These are phyloP conservation scores for Podargus strigoides DNA, from an alignment of 2,797 vertebrate species.

Conservation along the genomic window DNA sequence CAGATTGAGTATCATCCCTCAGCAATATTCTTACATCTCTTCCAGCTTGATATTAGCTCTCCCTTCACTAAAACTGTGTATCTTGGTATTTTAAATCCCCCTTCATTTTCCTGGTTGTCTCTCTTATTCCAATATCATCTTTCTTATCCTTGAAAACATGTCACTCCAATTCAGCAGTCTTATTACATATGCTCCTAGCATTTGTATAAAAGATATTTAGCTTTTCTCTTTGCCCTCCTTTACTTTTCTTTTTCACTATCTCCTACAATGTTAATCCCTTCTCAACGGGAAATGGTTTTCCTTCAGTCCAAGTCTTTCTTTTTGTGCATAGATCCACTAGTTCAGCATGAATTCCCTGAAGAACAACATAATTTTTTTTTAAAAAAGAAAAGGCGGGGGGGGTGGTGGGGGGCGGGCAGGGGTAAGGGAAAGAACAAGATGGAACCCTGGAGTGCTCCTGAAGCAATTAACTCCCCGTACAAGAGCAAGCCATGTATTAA, in stretches of 20 bases:
- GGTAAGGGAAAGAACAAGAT: background rate
- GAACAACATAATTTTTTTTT: background rate
- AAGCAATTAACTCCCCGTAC: conserved; percentile 18
- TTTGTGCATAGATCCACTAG: conserved; percentile 11
- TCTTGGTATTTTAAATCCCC: conserved; percentile 68
- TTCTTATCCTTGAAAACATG: conserved; percentile 66
- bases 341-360: conserved; percentile 42
- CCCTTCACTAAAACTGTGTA: conserved; percentile 50
- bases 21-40: conserved; percentile 60
- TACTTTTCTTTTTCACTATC: conserved; percentile 66
- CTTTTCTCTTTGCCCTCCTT: conserved; percentile 67
- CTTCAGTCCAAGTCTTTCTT: conserved; percentile 53
- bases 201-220: conserved; percentile 70
- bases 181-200: conserved; percentile 63
- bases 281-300: conserved; percentile 64
- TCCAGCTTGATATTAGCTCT: conserved; percentile 58
- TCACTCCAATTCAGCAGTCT: conserved; percentile 64
- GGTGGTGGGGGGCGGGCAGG: no score
- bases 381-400: rapidly evolving
- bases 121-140: conserved; percentile 68
- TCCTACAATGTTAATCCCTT: conserved; percentile 66
- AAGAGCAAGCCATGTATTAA: background rate
- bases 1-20: conserved; percentile 40
- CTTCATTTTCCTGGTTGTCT: conserved; percentile 68
- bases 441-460: background rate